phyloP scores from a whole-genome alignment of 2,113 vertebrate genomes.

The Butastur rufipennis region DNA sequence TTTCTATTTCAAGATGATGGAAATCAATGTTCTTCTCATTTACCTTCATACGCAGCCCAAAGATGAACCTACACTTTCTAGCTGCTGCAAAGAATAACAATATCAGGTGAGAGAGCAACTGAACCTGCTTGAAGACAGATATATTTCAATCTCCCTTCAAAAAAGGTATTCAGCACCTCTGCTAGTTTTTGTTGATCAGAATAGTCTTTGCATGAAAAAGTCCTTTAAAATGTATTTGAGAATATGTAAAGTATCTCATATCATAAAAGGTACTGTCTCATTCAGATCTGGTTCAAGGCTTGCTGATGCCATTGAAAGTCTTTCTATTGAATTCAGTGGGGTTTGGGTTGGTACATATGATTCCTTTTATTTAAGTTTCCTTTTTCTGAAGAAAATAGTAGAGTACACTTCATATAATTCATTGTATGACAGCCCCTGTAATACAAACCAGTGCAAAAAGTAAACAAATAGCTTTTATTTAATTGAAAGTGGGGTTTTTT shows the following conservation, averaged over 20 bases:
- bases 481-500: neutral
- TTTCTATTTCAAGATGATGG: neutral
- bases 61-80: neutral
- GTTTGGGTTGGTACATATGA: neutral
- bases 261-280: neutral
- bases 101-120: neutral
- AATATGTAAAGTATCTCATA: neutral
- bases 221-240: neutral
- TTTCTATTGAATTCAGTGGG: neutral
- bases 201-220: neutral
- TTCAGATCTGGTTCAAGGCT: neutral
- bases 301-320: neutral
- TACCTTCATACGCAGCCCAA: neutral
- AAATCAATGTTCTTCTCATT: neutral
- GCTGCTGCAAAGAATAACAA: neutral
- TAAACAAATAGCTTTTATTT: constrained; percentile 62
- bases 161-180: neutral
- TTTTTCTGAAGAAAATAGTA: neutral
- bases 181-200: neutral
- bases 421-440: neutral
- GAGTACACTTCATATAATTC: neutral
- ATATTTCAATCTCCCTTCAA: neutral
- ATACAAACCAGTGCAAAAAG: neutral
- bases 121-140: neutral
- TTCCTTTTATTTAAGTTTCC: neutral